phyloP scores from a whole-genome alignment of 2,113 vertebrate genomes.

The Euleptes europaea region DNA sequence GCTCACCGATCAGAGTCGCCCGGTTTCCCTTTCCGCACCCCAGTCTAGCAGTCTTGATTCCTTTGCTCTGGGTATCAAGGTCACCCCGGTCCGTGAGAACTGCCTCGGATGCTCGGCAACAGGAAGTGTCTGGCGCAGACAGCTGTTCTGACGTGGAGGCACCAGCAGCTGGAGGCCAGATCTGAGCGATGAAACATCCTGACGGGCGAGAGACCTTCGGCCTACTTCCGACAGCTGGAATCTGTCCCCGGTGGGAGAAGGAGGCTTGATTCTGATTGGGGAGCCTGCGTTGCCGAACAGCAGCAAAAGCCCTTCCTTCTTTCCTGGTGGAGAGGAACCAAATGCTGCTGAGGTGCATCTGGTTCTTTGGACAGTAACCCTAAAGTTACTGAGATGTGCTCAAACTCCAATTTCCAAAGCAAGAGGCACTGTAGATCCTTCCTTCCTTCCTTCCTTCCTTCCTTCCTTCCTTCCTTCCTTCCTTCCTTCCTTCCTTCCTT shows the following conservation, averaged over 20 bases:
- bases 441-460: too few species aligned
- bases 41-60: neutral
- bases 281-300: too few species aligned
- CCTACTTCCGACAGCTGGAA: neutral
- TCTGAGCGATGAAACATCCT: neutral
- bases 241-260: neutral
- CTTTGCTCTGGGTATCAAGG: neutral
- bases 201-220: neutral
- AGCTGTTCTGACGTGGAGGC: neutral
- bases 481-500: too few species aligned
- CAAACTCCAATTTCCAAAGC: neutral
- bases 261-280: neutral
- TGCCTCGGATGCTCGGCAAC: neutral
- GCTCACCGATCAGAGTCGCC: neutral
- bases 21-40: neutral
- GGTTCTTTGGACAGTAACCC: neutral
- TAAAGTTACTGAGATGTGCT: neutral
- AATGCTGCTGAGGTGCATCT: neutral
- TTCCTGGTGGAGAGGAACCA: too few species aligned
- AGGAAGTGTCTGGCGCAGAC: neutral
- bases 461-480: too few species aligned
- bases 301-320: neutral
- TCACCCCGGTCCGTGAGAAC: slow-evolving; percentile 1
- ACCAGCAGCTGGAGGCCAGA: neutral
- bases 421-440: neutral